These are phyloP conservation scores for Matsumyia berberina DNA, from an alignment of 2,888 invertebrate species.

Conservation along the genomic window DNA sequence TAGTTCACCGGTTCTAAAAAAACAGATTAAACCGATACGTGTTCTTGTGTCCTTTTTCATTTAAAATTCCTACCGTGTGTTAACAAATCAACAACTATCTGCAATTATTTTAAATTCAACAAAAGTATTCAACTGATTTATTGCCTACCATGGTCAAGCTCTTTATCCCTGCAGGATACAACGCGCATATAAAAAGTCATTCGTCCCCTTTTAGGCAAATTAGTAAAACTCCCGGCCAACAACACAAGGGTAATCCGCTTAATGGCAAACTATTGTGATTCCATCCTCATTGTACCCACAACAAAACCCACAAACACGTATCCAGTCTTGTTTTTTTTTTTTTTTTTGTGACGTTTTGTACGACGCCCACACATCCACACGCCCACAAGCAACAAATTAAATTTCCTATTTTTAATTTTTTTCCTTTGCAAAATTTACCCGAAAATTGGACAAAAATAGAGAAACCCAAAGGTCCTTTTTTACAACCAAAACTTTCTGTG, in stretches of 20 bases:
- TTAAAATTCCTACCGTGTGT: conserved; percentile 35
- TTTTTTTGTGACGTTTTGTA: background rate
- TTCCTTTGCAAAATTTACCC: conserved; percentile 49
- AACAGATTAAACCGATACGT: background rate
- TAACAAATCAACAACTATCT: conserved; percentile 66
- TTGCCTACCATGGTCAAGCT: conserved; percentile 38
- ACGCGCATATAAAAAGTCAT: background rate
- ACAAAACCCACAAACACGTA: conserved; percentile 70
- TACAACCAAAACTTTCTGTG: conserved; percentile 5
- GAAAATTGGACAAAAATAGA: conserved; percentile 50
- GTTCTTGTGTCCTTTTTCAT: background rate
- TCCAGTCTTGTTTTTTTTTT: conserved; percentile 2
- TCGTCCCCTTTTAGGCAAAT: conserved; percentile 66
- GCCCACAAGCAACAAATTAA: conserved; percentile 66
- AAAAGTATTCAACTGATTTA: conserved; percentile 67
- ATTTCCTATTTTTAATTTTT: conserved; percentile 55
- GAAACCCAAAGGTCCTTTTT: conserved; percentile 5
- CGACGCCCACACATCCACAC: background rate
- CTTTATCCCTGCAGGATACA: conserved; percentile 56
- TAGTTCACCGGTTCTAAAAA: background rate
- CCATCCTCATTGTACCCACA: conserved; percentile 64
- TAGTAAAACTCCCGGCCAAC: conserved; percentile 61
- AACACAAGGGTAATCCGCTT: conserved; percentile 68
- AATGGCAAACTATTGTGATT: conserved; percentile 71
- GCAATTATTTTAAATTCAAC: conserved; percentile 65